Percentiles rank a stretch among this genome's conserved stretches.
phyloP scores from a whole-genome alignment of 2,113 vertebrate species.

The Neoarius graeffei region DNA sequence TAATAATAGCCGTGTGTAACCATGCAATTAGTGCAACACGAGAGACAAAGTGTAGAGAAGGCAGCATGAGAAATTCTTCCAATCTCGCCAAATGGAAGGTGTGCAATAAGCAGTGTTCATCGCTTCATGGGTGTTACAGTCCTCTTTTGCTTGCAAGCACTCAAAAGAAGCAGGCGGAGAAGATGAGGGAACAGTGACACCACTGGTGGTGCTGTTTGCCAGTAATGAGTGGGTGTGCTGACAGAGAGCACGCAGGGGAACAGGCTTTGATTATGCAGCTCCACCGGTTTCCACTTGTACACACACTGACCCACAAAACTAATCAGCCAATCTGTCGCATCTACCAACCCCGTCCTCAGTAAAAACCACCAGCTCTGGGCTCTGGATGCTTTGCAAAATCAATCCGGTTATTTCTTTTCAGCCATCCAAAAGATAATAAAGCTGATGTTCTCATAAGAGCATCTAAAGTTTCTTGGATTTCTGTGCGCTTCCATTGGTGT shows the following conservation, averaged over 20 bases:
- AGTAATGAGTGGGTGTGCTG: conserved; percentile 55
- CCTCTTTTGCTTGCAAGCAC: conserved; percentile 19
- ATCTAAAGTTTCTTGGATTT: conserved; percentile 5
- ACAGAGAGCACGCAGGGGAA: conserved; percentile 43
- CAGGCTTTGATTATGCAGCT: conserved; percentile 50
- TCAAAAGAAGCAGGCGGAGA: conserved; percentile 34
- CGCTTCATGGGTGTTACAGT: conserved; percentile 27
- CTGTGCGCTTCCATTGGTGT: conserved; percentile 9
- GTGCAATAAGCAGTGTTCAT: conserved; percentile 33
- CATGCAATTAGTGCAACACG: conserved; percentile 50
- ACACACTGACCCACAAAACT: conserved; percentile 52
- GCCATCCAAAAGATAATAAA: background rate
- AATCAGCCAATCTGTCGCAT: conserved; percentile 52
- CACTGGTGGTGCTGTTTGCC: conserved; percentile 44
- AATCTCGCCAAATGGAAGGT: conserved; percentile 3
- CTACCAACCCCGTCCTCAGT: conserved; percentile 27
- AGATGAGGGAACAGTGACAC: conserved; percentile 46
- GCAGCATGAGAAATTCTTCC: conserved; percentile 15
- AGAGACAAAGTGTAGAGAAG: conserved; percentile 16
- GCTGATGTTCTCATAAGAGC: conserved; percentile 5
- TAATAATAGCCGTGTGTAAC: conserved; percentile 52
- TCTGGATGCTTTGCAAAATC: conserved; percentile 17
- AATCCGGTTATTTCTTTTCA: conserved; percentile 48
- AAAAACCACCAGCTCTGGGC: conserved; percentile 11
- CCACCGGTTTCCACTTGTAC: conserved; percentile 46